phyloP scores from a whole-genome alignment of 2,113 vertebrate genomes.

The Cynocephalus volans region DNA sequence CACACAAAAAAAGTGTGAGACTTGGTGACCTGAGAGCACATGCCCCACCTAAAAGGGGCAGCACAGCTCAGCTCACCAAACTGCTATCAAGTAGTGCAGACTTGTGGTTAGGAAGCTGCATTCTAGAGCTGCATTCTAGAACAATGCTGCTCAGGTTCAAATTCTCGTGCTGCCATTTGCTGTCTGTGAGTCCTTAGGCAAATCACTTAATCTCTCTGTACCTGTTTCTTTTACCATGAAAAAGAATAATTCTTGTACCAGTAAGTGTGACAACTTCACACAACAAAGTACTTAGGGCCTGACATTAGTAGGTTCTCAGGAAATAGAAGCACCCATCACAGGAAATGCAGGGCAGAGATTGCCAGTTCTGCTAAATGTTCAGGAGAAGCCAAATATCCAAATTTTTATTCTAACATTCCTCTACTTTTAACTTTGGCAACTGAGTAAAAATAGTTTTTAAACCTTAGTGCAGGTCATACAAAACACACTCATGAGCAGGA shows the following conservation, averaged over 20 bases:
- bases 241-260: neutral
- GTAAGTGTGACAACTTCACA: neutral
- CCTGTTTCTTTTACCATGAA: neutral
- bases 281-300: neutral
- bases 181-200: neutral
- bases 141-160: neutral
- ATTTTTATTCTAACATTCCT: slow-evolving; percentile 4
- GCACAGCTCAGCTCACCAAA: neutral
- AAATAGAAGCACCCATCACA: neutral
- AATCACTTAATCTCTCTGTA: neutral
- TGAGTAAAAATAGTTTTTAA: neutral
- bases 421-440: neutral
- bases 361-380: neutral
- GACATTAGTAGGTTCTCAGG: neutral
- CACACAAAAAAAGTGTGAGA: neutral
- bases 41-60: neutral
- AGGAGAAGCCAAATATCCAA: neutral
- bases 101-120: neutral
- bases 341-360: neutral
- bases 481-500: neutral
- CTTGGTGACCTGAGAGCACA: neutral
- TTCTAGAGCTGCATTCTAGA: neutral
- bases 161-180: neutral
- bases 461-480: neutral
- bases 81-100: too few relatives aligned